Evolutionary conservation across 2,113 vertebrate genomes (phyloP).

Genomic region (Piliocolobus tephrosceles): DNA sequence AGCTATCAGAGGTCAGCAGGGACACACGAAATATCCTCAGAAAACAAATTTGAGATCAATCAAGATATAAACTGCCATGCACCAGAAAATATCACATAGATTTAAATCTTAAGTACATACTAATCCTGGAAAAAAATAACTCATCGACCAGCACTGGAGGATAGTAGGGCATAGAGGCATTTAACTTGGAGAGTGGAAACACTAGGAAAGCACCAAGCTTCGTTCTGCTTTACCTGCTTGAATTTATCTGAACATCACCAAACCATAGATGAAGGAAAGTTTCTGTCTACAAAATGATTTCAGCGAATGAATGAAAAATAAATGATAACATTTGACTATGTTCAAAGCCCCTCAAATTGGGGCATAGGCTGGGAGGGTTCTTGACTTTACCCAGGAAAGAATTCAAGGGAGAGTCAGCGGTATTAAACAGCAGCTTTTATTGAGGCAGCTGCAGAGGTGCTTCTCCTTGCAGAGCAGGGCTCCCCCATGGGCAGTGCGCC

Average conservation of each 20-base stretch:
- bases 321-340: fast-evolving
- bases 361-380: too few relatives aligned
- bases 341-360: too few relatives aligned
- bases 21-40: neutral
- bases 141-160: neutral
- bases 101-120: neutral
- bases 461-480: too few relatives aligned
- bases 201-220: fast-evolving
- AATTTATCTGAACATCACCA: neutral
- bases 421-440: too few relatives aligned
- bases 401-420: too few relatives aligned
- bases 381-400: too few relatives aligned
- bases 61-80: neutral
- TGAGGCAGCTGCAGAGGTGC: too few relatives aligned
- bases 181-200: neutral
- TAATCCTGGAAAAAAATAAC: neutral
- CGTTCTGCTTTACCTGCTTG: neutral
- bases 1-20: neutral
- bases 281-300: neutral
- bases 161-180: fast-evolving
- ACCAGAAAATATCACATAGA: neutral
- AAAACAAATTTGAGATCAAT: neutral
- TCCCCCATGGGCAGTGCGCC: too few relatives aligned
- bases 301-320: too few relatives aligned
- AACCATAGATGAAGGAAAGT: fast-evolving